phyloP scores from a whole-genome alignment of 2,113 vertebrate genomes.

The Ondatra zibethicus region DNA sequence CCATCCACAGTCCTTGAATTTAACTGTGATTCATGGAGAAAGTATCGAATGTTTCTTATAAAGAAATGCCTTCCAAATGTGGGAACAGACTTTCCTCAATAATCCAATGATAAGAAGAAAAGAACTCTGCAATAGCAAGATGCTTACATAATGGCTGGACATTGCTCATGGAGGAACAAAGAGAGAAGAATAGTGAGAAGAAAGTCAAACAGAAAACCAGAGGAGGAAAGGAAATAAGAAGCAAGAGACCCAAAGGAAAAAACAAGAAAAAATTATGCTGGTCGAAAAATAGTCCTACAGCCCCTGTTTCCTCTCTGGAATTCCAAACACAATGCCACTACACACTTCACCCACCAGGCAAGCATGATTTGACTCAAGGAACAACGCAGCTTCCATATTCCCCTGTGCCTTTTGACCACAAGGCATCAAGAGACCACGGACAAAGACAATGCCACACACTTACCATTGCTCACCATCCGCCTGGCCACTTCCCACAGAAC shows the following conservation, averaged over 20 bases:
- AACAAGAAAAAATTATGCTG: background rate
- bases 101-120: background rate
- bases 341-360: background rate
- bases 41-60: background rate
- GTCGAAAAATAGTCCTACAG: conserved; percentile 29
- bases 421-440: background rate
- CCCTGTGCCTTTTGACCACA: background rate
- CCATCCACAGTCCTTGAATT: background rate
- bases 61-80: conserved; percentile 21
- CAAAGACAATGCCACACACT: conserved; percentile 73
- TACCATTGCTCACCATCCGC: conserved; percentile 98
- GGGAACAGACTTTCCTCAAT: background rate
- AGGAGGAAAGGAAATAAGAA: background rate
- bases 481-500: conserved; percentile 98
- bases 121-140: background rate
- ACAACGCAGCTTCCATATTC: background rate
- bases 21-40: background rate
- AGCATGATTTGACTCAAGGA: conserved; percentile 2
- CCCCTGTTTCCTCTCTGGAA: background rate
- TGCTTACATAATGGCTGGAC: background rate
- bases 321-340: background rate
- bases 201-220: background rate
- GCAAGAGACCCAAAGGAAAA: background rate
- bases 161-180: background rate
- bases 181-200: background rate